Conservation (phyloP, 2,113 vertebrate genomes). For the Cephalopholis sonnerati region DNA sequence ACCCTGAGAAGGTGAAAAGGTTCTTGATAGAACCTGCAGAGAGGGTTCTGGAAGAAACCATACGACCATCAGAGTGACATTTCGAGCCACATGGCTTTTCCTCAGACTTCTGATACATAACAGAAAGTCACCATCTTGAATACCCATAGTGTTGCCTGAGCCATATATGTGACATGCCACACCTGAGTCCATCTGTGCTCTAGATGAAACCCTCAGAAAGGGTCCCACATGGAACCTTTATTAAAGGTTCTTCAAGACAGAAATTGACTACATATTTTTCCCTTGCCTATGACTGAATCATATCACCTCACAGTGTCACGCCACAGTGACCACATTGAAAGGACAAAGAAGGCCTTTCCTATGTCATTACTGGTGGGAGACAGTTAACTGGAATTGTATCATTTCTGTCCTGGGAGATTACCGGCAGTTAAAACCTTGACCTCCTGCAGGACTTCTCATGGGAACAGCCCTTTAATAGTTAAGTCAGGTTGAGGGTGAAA, state of each 20-base stretch:
- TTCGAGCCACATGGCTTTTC: too few relatives aligned
- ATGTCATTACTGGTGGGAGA: constrained; percentile 26
- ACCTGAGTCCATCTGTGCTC: too few relatives aligned
- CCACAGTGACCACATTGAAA: constrained; percentile 6
- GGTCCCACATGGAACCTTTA: too few relatives aligned
- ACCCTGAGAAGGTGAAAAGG: too few relatives aligned
- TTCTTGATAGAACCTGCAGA: too few relatives aligned
- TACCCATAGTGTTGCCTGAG: too few relatives aligned
- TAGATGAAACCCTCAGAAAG: too few relatives aligned
- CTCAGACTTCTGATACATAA: too few relatives aligned
- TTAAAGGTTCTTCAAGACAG: not conserved
- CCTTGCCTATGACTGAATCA: constrained; percentile 7
- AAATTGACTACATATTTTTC: not conserved
- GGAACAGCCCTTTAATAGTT: constrained; percentile 40
- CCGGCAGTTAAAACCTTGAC: constrained; percentile 49
- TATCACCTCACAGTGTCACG: constrained; percentile 9
- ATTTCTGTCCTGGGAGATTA: constrained; percentile 52
- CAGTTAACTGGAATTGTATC: constrained; percentile 55
- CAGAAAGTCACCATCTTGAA: too few relatives aligned
- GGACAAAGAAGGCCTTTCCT: constrained; percentile 15
- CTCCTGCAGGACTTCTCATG: constrained; percentile 33
- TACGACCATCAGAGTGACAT: too few relatives aligned
- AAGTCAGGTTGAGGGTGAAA: constrained; percentile 34
- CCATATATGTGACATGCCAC: too few relatives aligned
- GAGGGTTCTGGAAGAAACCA: too few relatives aligned